Percentiles rank a stretch among this genome's conserved stretches.
phyloP scores from a whole-genome alignment of 2,888 invertebrate species.

The Adelognathus sp. region DNA sequence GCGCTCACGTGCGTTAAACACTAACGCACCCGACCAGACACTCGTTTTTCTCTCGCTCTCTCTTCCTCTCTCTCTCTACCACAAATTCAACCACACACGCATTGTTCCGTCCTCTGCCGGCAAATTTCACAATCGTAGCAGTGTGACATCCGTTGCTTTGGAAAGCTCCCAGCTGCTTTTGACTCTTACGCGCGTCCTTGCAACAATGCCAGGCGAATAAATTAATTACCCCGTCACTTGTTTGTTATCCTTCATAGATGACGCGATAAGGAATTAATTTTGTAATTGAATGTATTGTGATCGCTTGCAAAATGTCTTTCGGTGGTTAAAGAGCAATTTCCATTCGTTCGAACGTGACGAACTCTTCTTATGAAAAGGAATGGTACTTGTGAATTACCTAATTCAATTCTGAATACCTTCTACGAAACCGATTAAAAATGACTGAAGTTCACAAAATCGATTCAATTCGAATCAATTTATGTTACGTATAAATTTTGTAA shows the following conservation, averaged over 20 bases:
- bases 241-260: neutral
- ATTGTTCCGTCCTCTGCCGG: neutral
- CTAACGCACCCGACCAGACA: neutral
- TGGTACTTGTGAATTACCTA: no score
- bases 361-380: no score
- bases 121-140: slow-evolving; percentile 40
- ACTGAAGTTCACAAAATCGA: no score
- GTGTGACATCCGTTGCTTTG: slow-evolving; percentile 31
- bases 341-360: no score
- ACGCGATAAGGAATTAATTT: slow-evolving; percentile 3
- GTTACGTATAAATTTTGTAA: no score
- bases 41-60: no score
- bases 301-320: neutral
- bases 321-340: neutral
- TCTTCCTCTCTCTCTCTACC: slow-evolving; percentile 10
- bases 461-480: no score
- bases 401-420: no score
- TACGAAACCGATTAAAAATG: no score
- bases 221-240: slow-evolving; percentile 11
- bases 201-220: neutral
- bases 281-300: neutral
- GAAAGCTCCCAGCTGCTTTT: slow-evolving; percentile 16
- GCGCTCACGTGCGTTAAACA: slow-evolving; percentile 30
- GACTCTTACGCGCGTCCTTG: neutral
- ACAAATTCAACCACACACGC: slow-evolving; percentile 16